Percentiles rank a stretch among this genome's conserved stretches.
Conservation (phyloP, 64 coral and sea anemone genomes). For the Catalaphyllia jardinei region DNA sequence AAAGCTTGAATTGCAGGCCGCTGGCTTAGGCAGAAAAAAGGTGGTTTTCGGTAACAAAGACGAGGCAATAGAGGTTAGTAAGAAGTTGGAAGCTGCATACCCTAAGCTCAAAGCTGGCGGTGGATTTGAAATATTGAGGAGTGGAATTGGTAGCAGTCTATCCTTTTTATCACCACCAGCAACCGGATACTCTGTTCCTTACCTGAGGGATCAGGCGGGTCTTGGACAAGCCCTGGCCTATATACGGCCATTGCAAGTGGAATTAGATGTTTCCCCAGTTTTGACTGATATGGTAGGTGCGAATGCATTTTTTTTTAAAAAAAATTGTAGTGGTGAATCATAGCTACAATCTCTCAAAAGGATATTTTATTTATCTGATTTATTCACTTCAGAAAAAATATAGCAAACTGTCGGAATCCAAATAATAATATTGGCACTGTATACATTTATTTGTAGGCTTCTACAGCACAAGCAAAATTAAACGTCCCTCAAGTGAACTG, state of each 20-base stretch:
- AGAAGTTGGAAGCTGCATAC: conserved; percentile 26
- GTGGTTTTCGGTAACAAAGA: conserved; percentile 39
- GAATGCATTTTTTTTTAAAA: no score
- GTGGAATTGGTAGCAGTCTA: neutral
- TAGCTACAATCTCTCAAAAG: no score
- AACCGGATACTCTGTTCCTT: conserved; percentile 13
- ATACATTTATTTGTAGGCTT: no score
- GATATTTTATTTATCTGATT: no score
- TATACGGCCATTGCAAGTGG: neutral
- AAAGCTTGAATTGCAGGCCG: conserved; percentile 11
- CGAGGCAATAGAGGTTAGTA: neutral
- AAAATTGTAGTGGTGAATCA: no score
- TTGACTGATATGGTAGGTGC: no score
- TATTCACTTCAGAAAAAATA: no score
- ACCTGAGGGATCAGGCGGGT: neutral
- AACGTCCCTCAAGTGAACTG: no score
- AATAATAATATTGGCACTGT: no score
- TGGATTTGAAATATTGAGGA: conserved; percentile 39
- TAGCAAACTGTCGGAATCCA: no score
- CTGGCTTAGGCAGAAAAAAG: conserved; percentile 35
- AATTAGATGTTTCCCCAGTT: neutral
- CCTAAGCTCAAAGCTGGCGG: conserved; percentile 37
- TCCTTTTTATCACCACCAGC: neutral
- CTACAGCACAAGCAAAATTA: no score
- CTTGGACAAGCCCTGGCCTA: conserved; percentile 40